Base-by-base conservation (phyloP, 2,888 invertebrate genomes). In the Euplexia lucipara region DNA sequence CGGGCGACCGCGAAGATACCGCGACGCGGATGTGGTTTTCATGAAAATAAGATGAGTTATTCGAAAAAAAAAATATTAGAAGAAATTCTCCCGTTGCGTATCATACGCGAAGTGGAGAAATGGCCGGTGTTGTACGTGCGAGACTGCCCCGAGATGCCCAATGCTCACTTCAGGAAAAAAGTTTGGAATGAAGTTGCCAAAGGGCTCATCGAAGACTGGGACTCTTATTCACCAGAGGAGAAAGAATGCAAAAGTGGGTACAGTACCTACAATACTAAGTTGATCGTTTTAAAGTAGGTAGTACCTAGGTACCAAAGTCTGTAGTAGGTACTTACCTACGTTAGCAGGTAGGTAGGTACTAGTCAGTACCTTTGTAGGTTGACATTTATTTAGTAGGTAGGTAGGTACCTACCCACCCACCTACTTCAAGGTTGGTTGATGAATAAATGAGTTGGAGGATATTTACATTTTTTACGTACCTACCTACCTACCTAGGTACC, bases 101-200 rank as follows among this genome's bases (percentile, higher is more conserved):
- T 89, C n/a, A 89, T 89, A 18, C 75, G 78, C 5, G 88, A 88
- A 65, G 87, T 89, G 32, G 76, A 89, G 70, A 86, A 85, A 63
- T 85, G 89, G 86, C 89, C 89, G 9, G 83, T 83, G 8, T 59
- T 89, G 49, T 89, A 87, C 65, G 62, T 64, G 34, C 80, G 72
- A 45, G 81, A 86, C 61, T 79, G 75, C 47, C 73, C 83, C 2
- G 87, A 89, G 53, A 68, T 78, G 41, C 71, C 76, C 22, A 85
- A 82, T 53, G 30, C 72, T 18, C 82, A 85, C 65, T 82, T 83
- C 44, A 85, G 74, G 57, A 65, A 71, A 20, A 83, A 83, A 74
- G 70, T 88, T 37, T 89, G 89, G 89, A 53, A 67, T n/a, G 84
- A 87, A 72, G 79, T 89, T 2, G 85, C 83, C 2, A 81, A 84